Evolutionary conservation across 2,113 vertebrate genomes (phyloP), one percentile per base, ranked within the genome.

Genomic region (Grantiella picta): DNA sequence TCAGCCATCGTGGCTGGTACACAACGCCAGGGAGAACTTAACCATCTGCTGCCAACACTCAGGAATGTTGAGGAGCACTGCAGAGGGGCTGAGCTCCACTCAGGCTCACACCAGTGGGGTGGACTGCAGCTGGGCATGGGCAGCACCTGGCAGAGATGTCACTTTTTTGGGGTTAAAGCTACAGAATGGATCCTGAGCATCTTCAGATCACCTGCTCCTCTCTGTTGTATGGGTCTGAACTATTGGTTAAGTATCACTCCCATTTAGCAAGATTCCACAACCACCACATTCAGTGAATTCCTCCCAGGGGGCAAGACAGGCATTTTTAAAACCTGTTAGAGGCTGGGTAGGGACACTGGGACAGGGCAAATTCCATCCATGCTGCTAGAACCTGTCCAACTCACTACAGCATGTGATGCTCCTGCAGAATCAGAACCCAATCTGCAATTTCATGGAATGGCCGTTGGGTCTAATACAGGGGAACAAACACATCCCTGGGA

Each of bases 1-100:
- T 93, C 76, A 86, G 31, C 42, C 12, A 13, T 35, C 4, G 3
- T 23, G 38, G 64, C 19, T 22, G 12, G 64, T 8, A n/a, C 29
- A 23, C 5, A 5, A 31, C 17, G 65, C 68, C 73, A 53, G 95
- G 59, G 90, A 92, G 90, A 87, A 89, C 89, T 90, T 77, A 83
- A 53, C 79, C 76, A 73, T 84, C 94, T 90, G 94, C 90, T 70
- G 47, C 42, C 33, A 56, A 16, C 22, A 17, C 33, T 15, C 33
- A 28, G 72, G 33, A 60, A 35, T 69, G 69, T 76, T 72, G 60
- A 44, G 28, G 11, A 63, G 59, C 2, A 5, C 18, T 4, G 45
- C 28, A 27, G 25, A 66, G 65, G n/a, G 28, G 44, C 36, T 19
- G 29, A 56, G 56, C 60, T 80, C 44, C 15, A 29, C 65, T 47